Evolutionary conservation across 1,140 invertebrate species (phyloP).

Genomic region (Melanaphis sacchari): DNA sequence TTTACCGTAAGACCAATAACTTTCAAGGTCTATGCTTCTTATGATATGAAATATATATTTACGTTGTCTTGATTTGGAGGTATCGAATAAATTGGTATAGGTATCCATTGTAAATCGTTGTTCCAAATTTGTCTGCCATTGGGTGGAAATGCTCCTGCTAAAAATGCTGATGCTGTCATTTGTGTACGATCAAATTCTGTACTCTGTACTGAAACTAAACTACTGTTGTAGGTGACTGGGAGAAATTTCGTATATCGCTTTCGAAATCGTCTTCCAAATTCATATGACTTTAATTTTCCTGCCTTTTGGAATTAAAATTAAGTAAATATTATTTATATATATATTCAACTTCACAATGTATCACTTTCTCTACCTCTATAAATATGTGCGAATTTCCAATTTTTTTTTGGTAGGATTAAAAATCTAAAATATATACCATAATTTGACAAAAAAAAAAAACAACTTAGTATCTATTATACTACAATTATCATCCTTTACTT

Average conservation of each 20-base stretch:
- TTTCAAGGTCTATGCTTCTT: not conserved
- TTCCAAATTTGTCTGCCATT: constrained; percentile 72
- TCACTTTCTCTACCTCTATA: not conserved
- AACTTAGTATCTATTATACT: too few relatives aligned
- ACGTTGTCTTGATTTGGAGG: constrained; percentile 74
- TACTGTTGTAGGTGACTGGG: constrained; percentile 66
- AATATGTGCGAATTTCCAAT: not conserved
- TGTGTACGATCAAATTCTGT: constrained; percentile 89
- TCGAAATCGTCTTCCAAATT: constrained; percentile 64
- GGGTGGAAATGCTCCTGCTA: constrained; percentile 81
- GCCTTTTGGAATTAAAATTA: constrained; percentile 7
- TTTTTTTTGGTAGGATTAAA: not conserved
- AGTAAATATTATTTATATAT: not conserved
- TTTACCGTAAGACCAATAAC: not conserved
- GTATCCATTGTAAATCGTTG: constrained; percentile 79
- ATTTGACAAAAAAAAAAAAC: not conserved
- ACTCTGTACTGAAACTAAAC: constrained; percentile 75
- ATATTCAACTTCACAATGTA: not conserved
- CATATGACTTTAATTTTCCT: constrained; percentile 55
- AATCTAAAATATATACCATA: too few relatives aligned
- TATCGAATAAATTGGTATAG: constrained; percentile 85
- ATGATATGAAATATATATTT: constrained; percentile 58
- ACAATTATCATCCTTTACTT: too few relatives aligned
- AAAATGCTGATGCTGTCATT: constrained; percentile 85
- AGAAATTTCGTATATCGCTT: constrained; percentile 69